Evolutionary conservation across 2,888 invertebrate genomes (phyloP).

Genomic region (Abrostola tripartita): DNA sequence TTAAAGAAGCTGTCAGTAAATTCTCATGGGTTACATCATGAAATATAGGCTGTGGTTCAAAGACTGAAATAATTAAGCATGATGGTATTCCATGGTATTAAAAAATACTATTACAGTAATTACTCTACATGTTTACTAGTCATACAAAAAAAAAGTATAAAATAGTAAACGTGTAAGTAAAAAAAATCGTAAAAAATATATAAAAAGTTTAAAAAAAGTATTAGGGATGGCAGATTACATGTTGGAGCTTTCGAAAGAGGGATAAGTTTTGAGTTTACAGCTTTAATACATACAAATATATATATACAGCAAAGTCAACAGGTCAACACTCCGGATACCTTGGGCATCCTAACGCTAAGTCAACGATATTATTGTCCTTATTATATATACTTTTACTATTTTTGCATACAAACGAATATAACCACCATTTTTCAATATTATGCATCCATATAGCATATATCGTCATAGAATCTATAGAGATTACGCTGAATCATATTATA

Average conservation of each 20-base stretch:
- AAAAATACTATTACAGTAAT: conserved; percentile 36
- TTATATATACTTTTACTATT: conserved; percentile 85
- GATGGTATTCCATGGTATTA: conserved; percentile 61
- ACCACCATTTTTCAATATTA: conserved; percentile 79
- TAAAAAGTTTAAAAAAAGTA: conserved; percentile 18
- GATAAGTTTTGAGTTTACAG: conserved; percentile 87
- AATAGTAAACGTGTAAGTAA: conserved; percentile 54
- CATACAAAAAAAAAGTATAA: conserved; percentile 8
- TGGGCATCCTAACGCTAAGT: conserved; percentile 88
- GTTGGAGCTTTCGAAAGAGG: conserved; percentile 74
- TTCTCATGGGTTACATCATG: conserved; percentile 64
- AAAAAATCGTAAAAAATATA: conserved; percentile 25
- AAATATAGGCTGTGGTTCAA: conserved; percentile 55
- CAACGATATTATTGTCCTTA: conserved; percentile 78
- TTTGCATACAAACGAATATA: conserved; percentile 83
- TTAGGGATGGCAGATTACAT: conserved; percentile 73
- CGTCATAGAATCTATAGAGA: conserved; percentile 74
- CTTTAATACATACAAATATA: conserved; percentile 64
- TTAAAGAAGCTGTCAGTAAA: conserved; percentile 49
- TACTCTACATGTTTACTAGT: conserved; percentile 47
- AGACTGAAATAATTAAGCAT: conserved; percentile 57
- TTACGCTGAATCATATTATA: conserved; percentile 74
- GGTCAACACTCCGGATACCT: conserved; percentile 85
- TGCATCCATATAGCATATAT: conserved; percentile 78
- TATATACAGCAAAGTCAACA: conserved; percentile 79